A percentile compares a stretch with the other conserved stretches of the same genome.
Conservation (phyloP, 2,797 vertebrate genomes). For the Dicrostonyx torquatus region DNA sequence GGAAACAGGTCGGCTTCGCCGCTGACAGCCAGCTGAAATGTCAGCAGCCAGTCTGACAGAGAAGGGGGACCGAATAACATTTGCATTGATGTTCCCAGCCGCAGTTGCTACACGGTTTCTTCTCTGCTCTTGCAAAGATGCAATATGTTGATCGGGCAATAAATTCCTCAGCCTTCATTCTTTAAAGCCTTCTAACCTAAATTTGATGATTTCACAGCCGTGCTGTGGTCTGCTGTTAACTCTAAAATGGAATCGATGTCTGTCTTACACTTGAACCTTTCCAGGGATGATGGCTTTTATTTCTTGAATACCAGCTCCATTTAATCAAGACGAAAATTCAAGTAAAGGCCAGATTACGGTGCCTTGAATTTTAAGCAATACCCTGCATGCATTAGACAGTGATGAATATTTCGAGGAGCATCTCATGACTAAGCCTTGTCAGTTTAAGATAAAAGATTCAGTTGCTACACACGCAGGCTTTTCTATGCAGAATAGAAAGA, state of each 20-base stretch:
- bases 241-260: constrained; percentile 73
- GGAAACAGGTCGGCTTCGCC: constrained; percentile 43
- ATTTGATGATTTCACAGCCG: constrained; percentile 75
- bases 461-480: constrained; percentile 38
- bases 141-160: constrained; percentile 76
- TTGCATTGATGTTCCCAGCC: constrained; percentile 78
- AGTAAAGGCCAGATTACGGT: constrained; percentile 69
- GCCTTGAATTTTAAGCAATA: constrained; percentile 69
- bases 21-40: constrained; percentile 55
- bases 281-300: constrained; percentile 62
- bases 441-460: constrained; percentile 70
- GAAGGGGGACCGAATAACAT: constrained; percentile 75
- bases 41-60: constrained; percentile 76
- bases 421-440: constrained; percentile 73
- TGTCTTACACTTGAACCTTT: constrained; percentile 48
- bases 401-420: constrained; percentile 75
- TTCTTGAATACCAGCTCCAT: constrained; percentile 61
- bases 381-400: constrained; percentile 55
- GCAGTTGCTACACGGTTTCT: constrained; percentile 66
- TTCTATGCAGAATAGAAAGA: constrained; percentile 34
- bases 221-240: constrained; percentile 57
- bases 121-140: constrained; percentile 67
- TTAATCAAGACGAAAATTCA: constrained; percentile 72
- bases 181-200: constrained; percentile 72
- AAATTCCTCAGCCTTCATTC: constrained; percentile 71